A percentile compares a stretch with the other conserved stretches of the same genome.
These are phyloP conservation scores for Melanerpes aurifrons DNA, from an alignment of 2,113 vertebrate genomes.

Conservation along the genomic window DNA sequence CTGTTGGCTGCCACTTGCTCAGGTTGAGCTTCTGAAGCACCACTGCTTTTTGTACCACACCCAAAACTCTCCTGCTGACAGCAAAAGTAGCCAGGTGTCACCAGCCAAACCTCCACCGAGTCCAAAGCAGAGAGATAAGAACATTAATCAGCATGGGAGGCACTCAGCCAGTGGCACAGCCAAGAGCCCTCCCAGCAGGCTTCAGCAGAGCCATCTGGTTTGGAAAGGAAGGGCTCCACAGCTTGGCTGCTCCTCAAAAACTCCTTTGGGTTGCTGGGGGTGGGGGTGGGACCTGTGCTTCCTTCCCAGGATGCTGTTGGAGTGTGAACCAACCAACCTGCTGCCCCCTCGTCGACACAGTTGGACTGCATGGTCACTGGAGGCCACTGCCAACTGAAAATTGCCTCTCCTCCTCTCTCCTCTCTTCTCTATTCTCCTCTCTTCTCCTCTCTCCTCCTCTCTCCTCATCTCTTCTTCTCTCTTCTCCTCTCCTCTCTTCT, in stretches of 20 bases:
- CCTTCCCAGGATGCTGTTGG: neutral
- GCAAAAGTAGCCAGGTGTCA: neutral
- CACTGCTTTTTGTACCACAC: neutral
- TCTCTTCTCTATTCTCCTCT: neutral
- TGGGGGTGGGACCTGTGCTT: neutral
- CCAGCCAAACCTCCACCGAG: neutral
- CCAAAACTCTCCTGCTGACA: neutral
- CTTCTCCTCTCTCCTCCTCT: too few species aligned
- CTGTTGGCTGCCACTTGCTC: neutral
- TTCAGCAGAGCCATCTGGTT: neutral
- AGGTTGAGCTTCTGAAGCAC: neutral
- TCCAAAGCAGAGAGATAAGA: neutral
- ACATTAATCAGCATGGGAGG: accelerated
- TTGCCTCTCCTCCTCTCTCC: neutral
- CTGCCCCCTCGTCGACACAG: neutral
- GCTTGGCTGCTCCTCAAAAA: neutral
- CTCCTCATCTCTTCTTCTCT: too few species aligned
- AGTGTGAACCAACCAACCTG: neutral
- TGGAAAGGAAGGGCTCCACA: neutral
- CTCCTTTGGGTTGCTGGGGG: too few species aligned
- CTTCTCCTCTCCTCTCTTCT: too few species aligned
- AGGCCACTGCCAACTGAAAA: neutral
- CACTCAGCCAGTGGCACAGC: neutral
- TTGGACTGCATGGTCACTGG: neutral
- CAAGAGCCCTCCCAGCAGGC: neutral